phyloP scores from a whole-genome alignment of 2,113 vertebrate genomes.

The Ibidorhyncha struthersii region DNA sequence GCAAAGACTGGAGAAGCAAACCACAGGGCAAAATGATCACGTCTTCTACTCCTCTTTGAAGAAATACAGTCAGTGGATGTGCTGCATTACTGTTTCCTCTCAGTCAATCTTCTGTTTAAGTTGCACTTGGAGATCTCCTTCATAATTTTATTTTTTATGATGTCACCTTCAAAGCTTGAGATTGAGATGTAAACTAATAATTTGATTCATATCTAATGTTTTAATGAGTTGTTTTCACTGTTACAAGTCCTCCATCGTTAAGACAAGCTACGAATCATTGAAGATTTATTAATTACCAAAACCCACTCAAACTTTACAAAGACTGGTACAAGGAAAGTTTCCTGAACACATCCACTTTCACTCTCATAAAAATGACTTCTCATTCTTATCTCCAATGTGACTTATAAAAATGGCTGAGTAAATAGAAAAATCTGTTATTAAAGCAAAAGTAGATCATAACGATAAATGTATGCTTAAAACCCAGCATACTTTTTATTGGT shows the following conservation, averaged over 20 bases:
- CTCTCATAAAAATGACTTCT: neutral
- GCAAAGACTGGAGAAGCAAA: neutral
- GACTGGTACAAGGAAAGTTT: neutral
- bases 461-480: neutral
- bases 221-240: neutral
- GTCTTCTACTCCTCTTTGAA: neutral
- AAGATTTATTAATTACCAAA: neutral
- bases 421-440: neutral
- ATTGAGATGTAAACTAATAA: neutral
- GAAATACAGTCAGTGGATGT: neutral
- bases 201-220: neutral
- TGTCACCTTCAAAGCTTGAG: neutral
- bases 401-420: neutral
- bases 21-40: accelerated
- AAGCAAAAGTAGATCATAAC: neutral
- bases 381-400: neutral
- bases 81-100: neutral
- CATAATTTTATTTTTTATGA: neutral
- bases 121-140: neutral
- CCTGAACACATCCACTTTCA: neutral
- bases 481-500: neutral
- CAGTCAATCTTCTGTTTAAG: neutral
- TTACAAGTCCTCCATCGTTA: neutral
- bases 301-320: neutral
- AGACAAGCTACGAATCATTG: neutral